These are phyloP conservation scores for Nematostella vectensis DNA, from an alignment of 92 coral and sea anemone genomes.

Conservation along the genomic window DNA sequence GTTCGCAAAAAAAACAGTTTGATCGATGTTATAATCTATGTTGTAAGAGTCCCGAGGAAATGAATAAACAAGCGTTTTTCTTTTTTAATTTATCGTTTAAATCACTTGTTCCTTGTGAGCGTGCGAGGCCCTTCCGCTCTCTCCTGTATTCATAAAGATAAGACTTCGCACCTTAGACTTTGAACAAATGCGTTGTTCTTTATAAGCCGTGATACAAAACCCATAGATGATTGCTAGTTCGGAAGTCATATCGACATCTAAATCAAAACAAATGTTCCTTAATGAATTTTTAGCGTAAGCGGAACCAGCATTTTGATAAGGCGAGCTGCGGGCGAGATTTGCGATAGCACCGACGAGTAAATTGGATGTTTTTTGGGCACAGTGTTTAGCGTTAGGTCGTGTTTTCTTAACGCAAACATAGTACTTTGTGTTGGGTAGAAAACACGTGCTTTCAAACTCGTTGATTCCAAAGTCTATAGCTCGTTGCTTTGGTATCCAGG, in stretches of 20 bases:
- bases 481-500: conserved; percentile 20
- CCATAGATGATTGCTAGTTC: conserved; percentile 15
- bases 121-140: not conserved
- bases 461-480: conserved; percentile 11
- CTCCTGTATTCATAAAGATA: not conserved
- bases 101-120: no score
- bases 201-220: conserved; percentile 17
- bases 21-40: no score
- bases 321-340: not conserved
- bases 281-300: conserved; percentile 12
- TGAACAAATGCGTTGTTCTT: conserved; percentile 8
- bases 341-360: not conserved
- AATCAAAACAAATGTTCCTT: conserved; percentile 16
- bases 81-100: no score
- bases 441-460: conserved; percentile 24
- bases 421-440: conserved; percentile 15
- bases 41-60: no score
- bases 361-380: not conserved
- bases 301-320: not conserved
- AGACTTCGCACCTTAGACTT: not conserved
- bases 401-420: conserved; percentile 7
- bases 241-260: conserved; percentile 13
- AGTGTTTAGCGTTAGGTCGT: not conserved
- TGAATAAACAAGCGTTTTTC: no score
- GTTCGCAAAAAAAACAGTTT: not conserved